phyloP scores from a whole-genome alignment of 2,113 vertebrate species.

The Corvus cornix region DNA sequence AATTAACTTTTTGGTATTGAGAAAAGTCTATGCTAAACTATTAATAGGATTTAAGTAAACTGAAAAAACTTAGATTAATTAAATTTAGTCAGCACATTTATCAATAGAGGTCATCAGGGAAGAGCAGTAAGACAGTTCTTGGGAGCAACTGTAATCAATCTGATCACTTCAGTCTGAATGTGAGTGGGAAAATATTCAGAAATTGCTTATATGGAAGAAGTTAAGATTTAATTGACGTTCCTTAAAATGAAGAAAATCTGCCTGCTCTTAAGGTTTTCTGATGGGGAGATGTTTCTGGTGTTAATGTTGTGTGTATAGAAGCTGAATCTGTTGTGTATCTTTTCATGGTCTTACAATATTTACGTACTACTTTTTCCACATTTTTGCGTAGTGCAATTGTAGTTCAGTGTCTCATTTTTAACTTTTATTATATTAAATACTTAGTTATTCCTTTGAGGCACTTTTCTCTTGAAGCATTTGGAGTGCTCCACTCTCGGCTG shows the following conservation, averaged over 20 bases:
- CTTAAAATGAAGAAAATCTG: background rate
- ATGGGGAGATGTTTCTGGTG: background rate
- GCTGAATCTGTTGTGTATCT: background rate
- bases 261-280: background rate
- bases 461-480: background rate
- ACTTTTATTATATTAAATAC: background rate
- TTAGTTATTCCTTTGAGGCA: background rate
- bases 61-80: background rate
- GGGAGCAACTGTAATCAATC: background rate
- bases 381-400: background rate
- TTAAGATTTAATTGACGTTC: background rate
- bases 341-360: background rate
- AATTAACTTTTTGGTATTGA: background rate
- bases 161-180: background rate
- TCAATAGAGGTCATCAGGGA: background rate
- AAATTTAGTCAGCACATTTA: background rate
- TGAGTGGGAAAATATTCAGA: background rate
- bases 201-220: background rate
- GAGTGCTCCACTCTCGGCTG: background rate
- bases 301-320: background rate
- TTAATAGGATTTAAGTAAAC: background rate
- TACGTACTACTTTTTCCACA: background rate
- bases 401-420: background rate
- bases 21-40: background rate
- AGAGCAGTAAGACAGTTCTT: background rate